A percentile compares a stretch with the other conserved stretches of the same genome.
Conservation (phyloP, 2,888 invertebrate genomes). For the Linnaemya vulpina region DNA sequence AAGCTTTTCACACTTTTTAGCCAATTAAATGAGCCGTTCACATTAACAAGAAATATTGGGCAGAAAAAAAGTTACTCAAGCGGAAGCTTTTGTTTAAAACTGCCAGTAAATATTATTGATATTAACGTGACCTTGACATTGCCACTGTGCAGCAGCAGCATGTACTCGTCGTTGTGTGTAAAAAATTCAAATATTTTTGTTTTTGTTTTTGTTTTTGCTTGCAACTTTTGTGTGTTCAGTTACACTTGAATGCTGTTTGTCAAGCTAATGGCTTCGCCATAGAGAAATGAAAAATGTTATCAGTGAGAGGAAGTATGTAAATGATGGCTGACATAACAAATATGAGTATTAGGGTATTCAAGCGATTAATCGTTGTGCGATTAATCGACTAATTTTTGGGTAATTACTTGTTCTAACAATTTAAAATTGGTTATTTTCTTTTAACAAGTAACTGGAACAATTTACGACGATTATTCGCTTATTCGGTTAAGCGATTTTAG, state of each 20-base stretch:
- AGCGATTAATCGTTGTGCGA: too few relatives aligned
- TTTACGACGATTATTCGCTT: too few relatives aligned
- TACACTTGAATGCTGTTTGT: constrained; percentile 50
- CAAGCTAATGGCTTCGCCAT: background rate
- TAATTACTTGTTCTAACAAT: too few relatives aligned
- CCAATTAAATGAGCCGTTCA: constrained; percentile 44
- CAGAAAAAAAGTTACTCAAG: background rate
- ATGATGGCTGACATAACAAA: background rate
- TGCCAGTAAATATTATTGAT: constrained; percentile 16
- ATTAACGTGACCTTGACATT: constrained; percentile 65
- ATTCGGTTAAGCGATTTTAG: too few relatives aligned
- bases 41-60: constrained; percentile 26
- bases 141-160: constrained; percentile 29
- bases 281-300: background rate
- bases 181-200: constrained; percentile 37
- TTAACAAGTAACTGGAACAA: too few relatives aligned
- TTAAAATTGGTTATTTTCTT: too few relatives aligned
- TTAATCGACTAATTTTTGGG: too few relatives aligned
- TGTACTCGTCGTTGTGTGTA: background rate
- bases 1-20: constrained; percentile 31
- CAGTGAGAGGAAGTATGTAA: background rate
- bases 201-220: constrained; percentile 38
- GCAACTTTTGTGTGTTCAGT: constrained; percentile 11
- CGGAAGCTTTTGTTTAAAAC: constrained; percentile 46
- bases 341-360: too few relatives aligned